Evolutionary conservation across 1,140 invertebrate genomes (phyloP).

Genomic region (Planococcus citri): DNA sequence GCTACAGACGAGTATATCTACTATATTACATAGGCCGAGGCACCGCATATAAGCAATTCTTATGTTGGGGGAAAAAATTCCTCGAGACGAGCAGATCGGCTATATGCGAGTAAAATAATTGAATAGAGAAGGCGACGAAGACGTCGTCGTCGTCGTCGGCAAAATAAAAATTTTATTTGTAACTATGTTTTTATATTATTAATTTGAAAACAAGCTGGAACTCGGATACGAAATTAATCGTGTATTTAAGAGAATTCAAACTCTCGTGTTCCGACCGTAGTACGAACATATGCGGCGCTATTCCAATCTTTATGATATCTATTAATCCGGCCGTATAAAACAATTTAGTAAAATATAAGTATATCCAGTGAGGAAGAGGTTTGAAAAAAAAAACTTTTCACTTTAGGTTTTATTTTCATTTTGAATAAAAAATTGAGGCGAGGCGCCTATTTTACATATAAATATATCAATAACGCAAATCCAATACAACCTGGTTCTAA

Average conservation of each 20-base stretch:
- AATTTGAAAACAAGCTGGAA: background rate
- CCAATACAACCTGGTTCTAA: background rate
- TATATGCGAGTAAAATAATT: no score
- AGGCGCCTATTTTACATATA: background rate
- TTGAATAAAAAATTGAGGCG: background rate
- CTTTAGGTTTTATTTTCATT: background rate
- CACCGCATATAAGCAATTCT: no score
- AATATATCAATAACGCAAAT: background rate
- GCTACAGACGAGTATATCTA: no score
- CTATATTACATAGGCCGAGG: no score
- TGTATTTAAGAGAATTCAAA: no score
- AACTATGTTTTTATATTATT: background rate
- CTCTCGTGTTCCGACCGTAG: background rate
- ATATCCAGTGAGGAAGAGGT: background rate
- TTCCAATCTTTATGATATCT: background rate
- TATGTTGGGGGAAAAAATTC: no score
- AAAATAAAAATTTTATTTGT: no score
- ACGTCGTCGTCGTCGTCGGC: no score
- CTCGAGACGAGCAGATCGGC: no score
- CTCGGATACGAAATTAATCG: background rate
- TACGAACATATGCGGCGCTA: background rate
- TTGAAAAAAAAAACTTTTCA: slow-evolving; percentile 1
- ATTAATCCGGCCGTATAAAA: background rate
- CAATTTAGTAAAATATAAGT: no score
- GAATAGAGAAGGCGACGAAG: no score